Base-by-base conservation (phyloP, 2,113 vertebrate species). In the Chauna torquata region DNA sequence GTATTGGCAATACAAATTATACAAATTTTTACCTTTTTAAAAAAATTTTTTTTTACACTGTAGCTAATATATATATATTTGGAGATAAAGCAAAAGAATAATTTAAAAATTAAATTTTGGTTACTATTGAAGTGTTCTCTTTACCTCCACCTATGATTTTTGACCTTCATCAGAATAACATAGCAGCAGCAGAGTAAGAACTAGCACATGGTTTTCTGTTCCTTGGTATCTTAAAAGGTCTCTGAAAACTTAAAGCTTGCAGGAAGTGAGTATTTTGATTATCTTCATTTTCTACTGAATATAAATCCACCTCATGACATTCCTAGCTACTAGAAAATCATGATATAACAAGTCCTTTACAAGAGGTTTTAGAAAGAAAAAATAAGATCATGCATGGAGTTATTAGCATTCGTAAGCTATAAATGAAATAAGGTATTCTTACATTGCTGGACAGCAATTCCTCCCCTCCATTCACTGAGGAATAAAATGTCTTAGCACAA, bases 211-310 rank as follows among this genome's bases (percentile, higher is more conserved):
- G 13, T 7, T 66, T 69, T 86, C 4, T 1, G 27, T 68, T 77
- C 15, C 25, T 74, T 74, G 11, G 27, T 57, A 45, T 78, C 42
- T 80, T 55, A 70, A 70, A 78, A 66, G 7, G 23, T 66, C 47
- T 88, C 23, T 89, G 62, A 23, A 61, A 81, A 66, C 44, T 75
- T 95, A 78, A 90, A 95, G 87, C 58, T 92, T 72, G 58, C 75
- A 86, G 11, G 49, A 92, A 87, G 93, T 69, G 72, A 65, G 62
- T 88, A 83, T 97, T 96, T 96, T 95, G 42, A 94, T 93, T 16
- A 79, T 81, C 54, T 79, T 94, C 86, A 68, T 93, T 88, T 71
- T 78, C 11, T 91, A 83, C 12, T 81, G 40, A 91, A 75, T 87
- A 47, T 75, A 59, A 96, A 49, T 69, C 50, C 66, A 54, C 78